phyloP scores from a whole-genome alignment of 2,113 vertebrate genomes.

The Scomber colias region DNA sequence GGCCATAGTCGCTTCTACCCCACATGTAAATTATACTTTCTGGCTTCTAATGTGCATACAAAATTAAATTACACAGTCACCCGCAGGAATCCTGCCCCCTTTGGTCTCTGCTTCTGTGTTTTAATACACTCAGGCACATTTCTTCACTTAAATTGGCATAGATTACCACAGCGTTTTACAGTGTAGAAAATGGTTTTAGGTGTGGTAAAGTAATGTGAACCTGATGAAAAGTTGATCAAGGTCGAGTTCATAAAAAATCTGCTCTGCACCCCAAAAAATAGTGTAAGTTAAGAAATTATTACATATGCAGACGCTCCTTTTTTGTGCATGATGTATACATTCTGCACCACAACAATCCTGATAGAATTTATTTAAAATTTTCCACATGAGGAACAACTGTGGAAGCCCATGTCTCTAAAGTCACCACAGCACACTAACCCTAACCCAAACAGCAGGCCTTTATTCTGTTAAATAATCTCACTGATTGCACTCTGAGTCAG shows the following conservation, averaged over 20 bases:
- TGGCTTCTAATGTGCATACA: constrained; percentile 72
- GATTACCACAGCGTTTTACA: constrained; percentile 7
- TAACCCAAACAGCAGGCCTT: constrained; percentile 60
- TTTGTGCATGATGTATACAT: background rate
- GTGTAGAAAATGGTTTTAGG: constrained; percentile 5
- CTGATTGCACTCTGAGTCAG: constrained; percentile 63
- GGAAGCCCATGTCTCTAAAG: constrained; percentile 16
- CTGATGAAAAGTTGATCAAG: constrained; percentile 15
- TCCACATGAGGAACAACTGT: constrained; percentile 42
- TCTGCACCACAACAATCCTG: constrained; percentile 15
- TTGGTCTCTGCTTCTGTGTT: constrained; percentile 71
- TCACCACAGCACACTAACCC: constrained; percentile 28
- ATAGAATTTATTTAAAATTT: constrained; percentile 20
- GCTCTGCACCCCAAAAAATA: background rate
- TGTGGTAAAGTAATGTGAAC: constrained; percentile 4
- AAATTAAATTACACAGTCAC: constrained; percentile 78
- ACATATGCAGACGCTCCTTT: constrained; percentile 4
- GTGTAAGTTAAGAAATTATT: background rate
- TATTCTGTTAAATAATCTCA: constrained; percentile 57
- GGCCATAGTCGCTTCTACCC: constrained; percentile 57
- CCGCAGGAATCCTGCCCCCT: constrained; percentile 67
- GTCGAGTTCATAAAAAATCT: background rate
- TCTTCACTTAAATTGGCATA: constrained; percentile 49
- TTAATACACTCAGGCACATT: constrained; percentile 71
- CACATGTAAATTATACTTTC: constrained; percentile 72